Evolutionary conservation across 2,888 invertebrate genomes (phyloP).

Genomic region (Galeruca laticollis): DNA sequence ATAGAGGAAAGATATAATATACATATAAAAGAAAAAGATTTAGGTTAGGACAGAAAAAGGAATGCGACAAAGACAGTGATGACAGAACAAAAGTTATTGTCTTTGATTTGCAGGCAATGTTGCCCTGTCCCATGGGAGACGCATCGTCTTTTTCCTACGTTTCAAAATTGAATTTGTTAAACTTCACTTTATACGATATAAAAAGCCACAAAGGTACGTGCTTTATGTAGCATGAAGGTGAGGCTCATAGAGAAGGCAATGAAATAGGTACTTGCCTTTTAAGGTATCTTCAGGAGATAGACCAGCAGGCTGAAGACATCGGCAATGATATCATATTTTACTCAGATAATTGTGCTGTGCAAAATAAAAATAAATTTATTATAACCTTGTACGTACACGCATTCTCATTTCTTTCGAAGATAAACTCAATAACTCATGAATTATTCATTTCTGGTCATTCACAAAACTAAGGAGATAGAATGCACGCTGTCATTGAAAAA

Average conservation of each 20-base stretch:
- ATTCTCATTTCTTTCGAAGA: not conserved
- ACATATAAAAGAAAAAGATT: too few relatives aligned
- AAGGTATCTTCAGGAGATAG: not conserved
- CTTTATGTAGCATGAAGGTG: too few relatives aligned
- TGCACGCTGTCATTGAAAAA: not conserved
- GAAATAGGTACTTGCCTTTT: too few relatives aligned
- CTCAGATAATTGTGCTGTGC: not conserved
- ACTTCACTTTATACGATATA: too few relatives aligned
- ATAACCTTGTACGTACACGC: not conserved
- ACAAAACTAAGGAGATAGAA: not conserved
- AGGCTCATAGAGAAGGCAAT: too few relatives aligned
- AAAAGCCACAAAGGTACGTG: too few relatives aligned
- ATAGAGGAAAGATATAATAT: too few relatives aligned
- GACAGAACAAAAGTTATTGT: not conserved
- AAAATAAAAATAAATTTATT: not conserved
- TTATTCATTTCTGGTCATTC: not conserved
- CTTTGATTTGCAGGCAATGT: not conserved
- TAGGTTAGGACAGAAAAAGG: too few relatives aligned
- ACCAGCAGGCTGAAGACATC: too few relatives aligned
- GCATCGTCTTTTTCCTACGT: too few relatives aligned
- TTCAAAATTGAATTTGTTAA: too few relatives aligned
- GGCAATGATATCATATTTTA: not conserved
- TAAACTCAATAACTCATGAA: not conserved
- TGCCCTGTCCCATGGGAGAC: not conserved
- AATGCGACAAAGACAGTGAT: not conserved